Evolutionary conservation across 2,113 vertebrate species (phyloP).

Genomic region (Strix aluco): DNA sequence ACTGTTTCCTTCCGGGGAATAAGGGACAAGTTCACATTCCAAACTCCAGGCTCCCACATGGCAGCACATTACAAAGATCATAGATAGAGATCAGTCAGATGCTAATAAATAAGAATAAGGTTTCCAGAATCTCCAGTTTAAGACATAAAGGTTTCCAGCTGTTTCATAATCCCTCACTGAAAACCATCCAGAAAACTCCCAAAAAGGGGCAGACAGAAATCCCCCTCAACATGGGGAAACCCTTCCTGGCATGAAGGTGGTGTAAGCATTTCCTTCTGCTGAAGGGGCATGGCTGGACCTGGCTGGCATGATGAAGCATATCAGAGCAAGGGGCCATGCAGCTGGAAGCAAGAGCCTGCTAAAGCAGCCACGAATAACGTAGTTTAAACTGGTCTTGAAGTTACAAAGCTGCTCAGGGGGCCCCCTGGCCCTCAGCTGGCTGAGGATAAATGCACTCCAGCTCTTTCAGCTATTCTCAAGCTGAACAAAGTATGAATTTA

Average conservation of each 20-base stretch:
- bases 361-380: accelerated
- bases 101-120: conserved; percentile 36
- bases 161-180: conserved; percentile 31
- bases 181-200: conserved; percentile 27
- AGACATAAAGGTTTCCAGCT: conserved; percentile 51
- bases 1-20: conserved; percentile 35
- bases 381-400: not conserved
- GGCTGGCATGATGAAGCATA: not conserved
- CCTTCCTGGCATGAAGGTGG: not conserved
- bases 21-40: conserved; percentile 33
- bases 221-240: not conserved
- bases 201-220: not conserved
- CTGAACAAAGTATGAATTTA: conserved; percentile 12
- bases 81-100: conserved; percentile 51
- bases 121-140: conserved; percentile 55
- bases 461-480: not conserved
- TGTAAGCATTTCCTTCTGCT: not conserved
- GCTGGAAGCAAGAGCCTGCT: accelerated
- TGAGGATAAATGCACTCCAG: not conserved
- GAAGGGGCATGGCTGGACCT: not conserved
- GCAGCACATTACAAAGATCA: conserved; percentile 46
- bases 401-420: not conserved
- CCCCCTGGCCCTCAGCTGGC: not conserved
- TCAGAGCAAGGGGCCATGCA: not conserved
- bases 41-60: conserved; percentile 30